Evolutionary conservation across 2,797 vertebrate species (phyloP), one percentile per base, ranked within the genome.

Genomic region (Pseudochirops cupreus): DNA sequence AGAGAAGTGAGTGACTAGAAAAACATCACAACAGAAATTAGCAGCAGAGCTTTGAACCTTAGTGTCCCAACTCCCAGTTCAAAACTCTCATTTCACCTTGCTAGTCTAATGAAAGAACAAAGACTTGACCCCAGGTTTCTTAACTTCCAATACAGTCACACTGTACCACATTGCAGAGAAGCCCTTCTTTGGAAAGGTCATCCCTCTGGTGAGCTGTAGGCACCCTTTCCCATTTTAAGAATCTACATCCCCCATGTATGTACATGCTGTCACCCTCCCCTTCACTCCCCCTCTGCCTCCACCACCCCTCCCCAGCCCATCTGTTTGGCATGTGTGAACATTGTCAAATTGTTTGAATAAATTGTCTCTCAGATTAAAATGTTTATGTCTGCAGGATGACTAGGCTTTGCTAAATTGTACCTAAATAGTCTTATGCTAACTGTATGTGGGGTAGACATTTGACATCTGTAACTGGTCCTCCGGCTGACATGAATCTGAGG

Each of bases 321-420:
- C 97, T 98, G 98, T 91, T 98, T 62, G 2, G 96, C 97, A 94
- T 97, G 97, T 97, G 96, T 92, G 92, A 97, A 96, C 96, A 91
- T 92, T 97, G 97, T 97, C 97, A 97, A 94, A 94, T 95, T 98
- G 97, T 98, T 98, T 97, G 97, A 97, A 97, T 97, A 97, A 97
- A 97, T 97, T 97, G 98, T 98, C 97, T 97, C 95, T 97, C 97
- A 3, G 82, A 97, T 97, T 97, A 97, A 97, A 97, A 97, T 98
- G 97, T 97, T 97, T 97, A 97, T 97, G 97, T 97, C 97, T 97
- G 96, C 93, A 91, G 93, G 93, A 97, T 95, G 96, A 96, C 94
- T 97, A 91, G 53, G 93, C 94, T 94, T 96, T 96, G 94, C 92
- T 96, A 95, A 97, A 92, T 91, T 94, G 96, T 93, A 95, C 96